A percentile compares a stretch with the other conserved stretches of the same genome.
Conservation (phyloP, 2,113 vertebrate species). For the Choloepus hoffmanni region DNA sequence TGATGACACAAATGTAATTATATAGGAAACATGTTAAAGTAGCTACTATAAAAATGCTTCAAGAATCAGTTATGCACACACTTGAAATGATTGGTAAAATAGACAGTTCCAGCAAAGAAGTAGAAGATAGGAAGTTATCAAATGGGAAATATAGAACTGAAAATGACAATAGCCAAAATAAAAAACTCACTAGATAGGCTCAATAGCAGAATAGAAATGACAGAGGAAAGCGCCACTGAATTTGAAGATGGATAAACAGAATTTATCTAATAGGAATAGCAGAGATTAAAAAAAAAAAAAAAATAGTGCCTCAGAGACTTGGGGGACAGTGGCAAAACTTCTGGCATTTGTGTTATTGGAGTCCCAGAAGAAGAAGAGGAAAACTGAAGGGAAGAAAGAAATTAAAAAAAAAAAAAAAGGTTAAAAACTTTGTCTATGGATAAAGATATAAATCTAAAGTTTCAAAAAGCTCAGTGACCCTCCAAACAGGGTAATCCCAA, state of each 20-base stretch:
- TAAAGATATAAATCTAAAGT: not conserved
- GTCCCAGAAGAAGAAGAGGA: slow-evolving; percentile 5
- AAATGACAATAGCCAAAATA: not conserved
- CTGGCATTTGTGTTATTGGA: not conserved
- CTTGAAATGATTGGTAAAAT: not conserved
- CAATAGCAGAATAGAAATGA: not conserved
- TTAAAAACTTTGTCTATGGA: not conserved
- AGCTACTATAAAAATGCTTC: not conserved
- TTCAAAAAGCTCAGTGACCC: not conserved
- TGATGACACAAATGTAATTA: not conserved
- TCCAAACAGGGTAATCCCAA: not conserved
- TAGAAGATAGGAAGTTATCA: not conserved
- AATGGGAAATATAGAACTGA: not conserved
- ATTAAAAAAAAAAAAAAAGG: not conserved
- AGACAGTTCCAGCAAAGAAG: not conserved
- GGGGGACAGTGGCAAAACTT: not conserved
- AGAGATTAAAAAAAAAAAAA: not conserved
- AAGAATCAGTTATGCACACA: not conserved
- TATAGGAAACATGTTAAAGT: not conserved
- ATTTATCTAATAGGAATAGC: not conserved
- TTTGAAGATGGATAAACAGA: not conserved
- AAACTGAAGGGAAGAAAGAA: not conserved
- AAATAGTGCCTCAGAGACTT: not conserved
- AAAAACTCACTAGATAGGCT: not conserved
- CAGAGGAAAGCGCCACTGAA: not conserved